These are phyloP conservation scores for Cryptosula pallasiana DNA, from an alignment of 2,888 invertebrate species.

Conservation along the genomic window DNA sequence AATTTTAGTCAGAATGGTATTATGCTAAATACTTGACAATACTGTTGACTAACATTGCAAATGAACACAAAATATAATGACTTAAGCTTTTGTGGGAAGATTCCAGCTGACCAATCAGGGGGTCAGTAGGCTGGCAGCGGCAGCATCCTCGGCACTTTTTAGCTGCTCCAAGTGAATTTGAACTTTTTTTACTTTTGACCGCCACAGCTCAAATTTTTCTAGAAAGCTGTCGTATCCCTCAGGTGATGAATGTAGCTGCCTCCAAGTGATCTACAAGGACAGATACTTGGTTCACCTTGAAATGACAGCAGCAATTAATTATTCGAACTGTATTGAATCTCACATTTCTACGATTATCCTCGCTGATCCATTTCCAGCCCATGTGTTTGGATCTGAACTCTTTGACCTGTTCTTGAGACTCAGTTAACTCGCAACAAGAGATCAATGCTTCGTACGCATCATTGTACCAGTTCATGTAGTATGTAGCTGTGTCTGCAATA, in stretches of 20 bases:
- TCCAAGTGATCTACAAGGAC: constrained; percentile 6
- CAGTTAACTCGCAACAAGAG: not conserved
- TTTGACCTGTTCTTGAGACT: not conserved
- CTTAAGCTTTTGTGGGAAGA: too few species aligned
- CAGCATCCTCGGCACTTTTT: not conserved
- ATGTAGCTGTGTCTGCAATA: constrained; percentile 11
- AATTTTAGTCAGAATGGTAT: too few species aligned
- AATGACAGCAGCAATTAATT: too few species aligned
- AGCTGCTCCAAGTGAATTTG: not conserved
- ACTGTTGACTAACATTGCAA: too few species aligned
- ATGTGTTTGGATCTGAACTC: constrained; percentile 20
- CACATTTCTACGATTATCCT: constrained; percentile 7
- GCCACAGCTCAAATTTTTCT: constrained; percentile 19
- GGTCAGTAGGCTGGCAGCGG: too few species aligned
- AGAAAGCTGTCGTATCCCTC: constrained; percentile 20
- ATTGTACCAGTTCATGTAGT: constrained; percentile 21
- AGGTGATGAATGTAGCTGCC: not conserved
- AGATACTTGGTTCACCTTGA: too few species aligned
- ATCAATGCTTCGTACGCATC: constrained; percentile 4
- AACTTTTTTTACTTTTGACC: constrained; percentile 15
- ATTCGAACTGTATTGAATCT: too few species aligned
- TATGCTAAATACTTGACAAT: too few species aligned
- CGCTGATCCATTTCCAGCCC: constrained; percentile 23
- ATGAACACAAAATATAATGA: too few species aligned
- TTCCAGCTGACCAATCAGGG: too few species aligned